Evolutionary conservation across 2,797 vertebrate genomes (phyloP).

Genomic region (Semaprochilodus insignis): DNA sequence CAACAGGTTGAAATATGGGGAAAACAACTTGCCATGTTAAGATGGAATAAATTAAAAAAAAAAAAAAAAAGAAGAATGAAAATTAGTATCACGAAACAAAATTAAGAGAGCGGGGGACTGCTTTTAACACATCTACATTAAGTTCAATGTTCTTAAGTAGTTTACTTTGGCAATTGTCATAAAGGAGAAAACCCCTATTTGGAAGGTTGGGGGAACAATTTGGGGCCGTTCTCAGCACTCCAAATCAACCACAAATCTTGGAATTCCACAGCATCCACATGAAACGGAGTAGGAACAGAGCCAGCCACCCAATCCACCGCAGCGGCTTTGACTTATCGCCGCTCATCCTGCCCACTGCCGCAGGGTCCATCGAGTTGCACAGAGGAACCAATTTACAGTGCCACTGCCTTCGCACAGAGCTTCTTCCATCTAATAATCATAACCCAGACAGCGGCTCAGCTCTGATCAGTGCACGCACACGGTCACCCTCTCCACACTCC

Average conservation of each 20-base stretch:
- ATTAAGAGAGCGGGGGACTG: conserved; percentile 33
- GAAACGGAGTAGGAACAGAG: conserved; percentile 63
- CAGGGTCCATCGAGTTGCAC: conserved; percentile 56
- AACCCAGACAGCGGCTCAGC: conserved; percentile 6
- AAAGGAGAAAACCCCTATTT: conserved; percentile 56
- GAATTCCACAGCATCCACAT: conserved; percentile 67
- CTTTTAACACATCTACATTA: conserved; percentile 53
- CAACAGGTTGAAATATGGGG: conserved; percentile 60
- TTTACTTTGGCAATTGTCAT: conserved; percentile 60
- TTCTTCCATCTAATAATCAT: conserved; percentile 44
- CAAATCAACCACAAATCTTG: conserved; percentile 66
- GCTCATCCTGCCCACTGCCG: conserved; percentile 66
- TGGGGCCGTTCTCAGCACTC: conserved; percentile 58
- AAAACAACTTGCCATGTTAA: conserved; percentile 50
- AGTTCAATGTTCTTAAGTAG: conserved; percentile 40
- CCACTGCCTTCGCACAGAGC: conserved; percentile 55
- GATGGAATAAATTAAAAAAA: too few species aligned
- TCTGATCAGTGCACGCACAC: conserved; percentile 11
- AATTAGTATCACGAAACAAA: conserved; percentile 35
- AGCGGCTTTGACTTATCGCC: conserved; percentile 70
- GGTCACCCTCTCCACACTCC: background rate
- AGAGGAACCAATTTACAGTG: conserved; percentile 64
- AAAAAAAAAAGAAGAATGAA: conserved; percentile 9
- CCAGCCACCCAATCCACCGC: conserved; percentile 67
- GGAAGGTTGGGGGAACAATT: conserved; percentile 35